Conservation (phyloP, 2,797 vertebrate species). For the Coregonus ussuriensis region DNA sequence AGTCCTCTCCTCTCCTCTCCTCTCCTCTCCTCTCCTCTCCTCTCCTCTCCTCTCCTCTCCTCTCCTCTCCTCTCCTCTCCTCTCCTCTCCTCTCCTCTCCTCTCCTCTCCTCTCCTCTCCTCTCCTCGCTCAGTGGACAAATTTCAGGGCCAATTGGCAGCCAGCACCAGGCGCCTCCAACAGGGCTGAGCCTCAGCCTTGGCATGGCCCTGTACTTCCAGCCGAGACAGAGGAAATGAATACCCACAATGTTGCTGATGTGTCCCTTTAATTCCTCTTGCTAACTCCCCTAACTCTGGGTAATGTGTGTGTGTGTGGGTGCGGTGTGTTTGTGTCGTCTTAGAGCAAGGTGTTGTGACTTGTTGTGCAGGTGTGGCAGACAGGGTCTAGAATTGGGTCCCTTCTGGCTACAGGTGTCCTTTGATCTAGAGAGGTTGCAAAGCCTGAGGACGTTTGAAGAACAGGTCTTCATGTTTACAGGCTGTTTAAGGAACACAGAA, state of each 20-base stretch:
- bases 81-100: conserved; percentile 36
- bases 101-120: conserved; percentile 33
- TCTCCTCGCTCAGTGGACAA: conserved; percentile 57
- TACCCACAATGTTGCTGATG: conserved; percentile 61
- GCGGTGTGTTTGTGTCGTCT: no score
- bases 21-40: conserved; percentile 41
- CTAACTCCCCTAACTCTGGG: conserved; percentile 31
- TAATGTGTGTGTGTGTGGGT: no score
- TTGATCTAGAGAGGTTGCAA: conserved; percentile 61
- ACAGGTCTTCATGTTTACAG: conserved; percentile 7
- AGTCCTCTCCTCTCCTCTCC: conserved; percentile 26
- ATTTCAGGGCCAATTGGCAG: conserved; percentile 66
- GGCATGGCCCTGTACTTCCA: conserved; percentile 42
- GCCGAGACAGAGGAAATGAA: conserved; percentile 65
- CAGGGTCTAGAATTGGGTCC: conserved; percentile 31
- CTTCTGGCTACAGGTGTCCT: conserved; percentile 54
- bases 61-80: no score
- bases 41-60: conserved; percentile 19
- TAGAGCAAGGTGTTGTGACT: conserved; percentile 33
- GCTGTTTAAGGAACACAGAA: conserved; percentile 33
- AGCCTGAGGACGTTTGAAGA: conserved; percentile 4
- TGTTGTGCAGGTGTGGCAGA: conserved; percentile 22
- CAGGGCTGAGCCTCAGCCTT: conserved; percentile 21
- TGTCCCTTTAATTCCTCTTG: conserved; percentile 35
- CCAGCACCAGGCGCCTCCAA: conserved; percentile 41